A percentile compares a stretch with the other conserved stretches of the same genome.
phyloP scores from a whole-genome alignment of 2,888 invertebrate species.

The Galerucella nymphaeae region DNA sequence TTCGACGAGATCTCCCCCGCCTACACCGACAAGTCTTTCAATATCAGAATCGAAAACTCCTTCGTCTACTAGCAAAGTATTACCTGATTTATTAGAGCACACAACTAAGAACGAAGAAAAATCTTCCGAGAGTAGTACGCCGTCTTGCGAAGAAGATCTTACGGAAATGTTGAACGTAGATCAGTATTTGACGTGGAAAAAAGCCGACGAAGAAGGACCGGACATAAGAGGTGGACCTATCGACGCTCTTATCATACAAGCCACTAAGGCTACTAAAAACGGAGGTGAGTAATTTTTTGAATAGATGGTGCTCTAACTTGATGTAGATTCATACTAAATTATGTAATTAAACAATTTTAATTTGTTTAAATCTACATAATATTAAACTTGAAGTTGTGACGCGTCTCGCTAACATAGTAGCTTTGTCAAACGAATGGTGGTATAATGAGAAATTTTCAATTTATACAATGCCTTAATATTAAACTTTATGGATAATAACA shows the following conservation, averaged over 20 bases:
- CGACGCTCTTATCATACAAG: slow-evolving; percentile 95
- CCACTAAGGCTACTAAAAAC: slow-evolving; percentile 94
- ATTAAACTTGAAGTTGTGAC: too few species aligned
- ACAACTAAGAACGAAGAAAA: slow-evolving; percentile 52
- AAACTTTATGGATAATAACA: too few species aligned
- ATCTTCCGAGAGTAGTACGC: slow-evolving; percentile 43
- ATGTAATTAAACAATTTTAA: too few species aligned
- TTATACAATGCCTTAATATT: too few species aligned
- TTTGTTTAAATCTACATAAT: too few species aligned
- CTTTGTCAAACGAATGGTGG: too few species aligned
- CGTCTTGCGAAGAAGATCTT: slow-evolving; percentile 67
- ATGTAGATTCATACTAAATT: too few species aligned
- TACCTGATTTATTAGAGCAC: slow-evolving; percentile 63
- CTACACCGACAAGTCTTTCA: slow-evolving; percentile 46
- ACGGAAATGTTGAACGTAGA: slow-evolving; percentile 86
- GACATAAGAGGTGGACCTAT: slow-evolving; percentile 93
- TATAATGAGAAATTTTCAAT: too few species aligned
- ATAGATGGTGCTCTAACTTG: too few species aligned
- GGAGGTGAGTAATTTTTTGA: slow-evolving; percentile 59
- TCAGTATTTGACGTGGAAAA: slow-evolving; percentile 82
- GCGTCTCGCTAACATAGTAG: too few species aligned
- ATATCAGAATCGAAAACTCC: slow-evolving; percentile 46
- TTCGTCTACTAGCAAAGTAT: slow-evolving; percentile 53
- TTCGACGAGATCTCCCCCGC: slow-evolving; percentile 61
- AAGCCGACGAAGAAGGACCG: slow-evolving; percentile 85